Evolutionary conservation across 2,888 invertebrate genomes (phyloP), one percentile per base, ranked within the genome.

Genomic region (Pomacea canaliculata): DNA sequence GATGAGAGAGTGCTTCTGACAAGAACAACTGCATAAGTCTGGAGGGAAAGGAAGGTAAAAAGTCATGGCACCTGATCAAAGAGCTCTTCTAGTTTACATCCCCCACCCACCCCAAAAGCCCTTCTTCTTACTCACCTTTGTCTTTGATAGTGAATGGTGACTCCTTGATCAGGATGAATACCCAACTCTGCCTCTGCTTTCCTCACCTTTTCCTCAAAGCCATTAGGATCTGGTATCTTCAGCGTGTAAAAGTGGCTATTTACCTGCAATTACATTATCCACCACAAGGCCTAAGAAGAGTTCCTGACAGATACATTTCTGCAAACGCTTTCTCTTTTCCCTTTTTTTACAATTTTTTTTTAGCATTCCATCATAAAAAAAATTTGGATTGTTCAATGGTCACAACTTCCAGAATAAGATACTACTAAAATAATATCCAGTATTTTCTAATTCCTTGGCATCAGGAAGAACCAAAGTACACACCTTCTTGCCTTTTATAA

Each of bases 161-260:
- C 94, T 46, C 95, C 90, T 71, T 91, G 88, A 92, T 94, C 96
- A 89, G 95, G 94, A 86, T 92, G 93, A 70, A 98, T 95, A 19
- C 96, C 96, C 63, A 98, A 92, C 63, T 93, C 93, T 74, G 93
- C 92, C 91, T 99, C 98, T 0, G 95, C 95, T 83, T 94, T 94
- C 56, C 98, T 93, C 51, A 99, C 91, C 91, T 97, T 97, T 85
- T 95, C 95, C 91, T 99, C 98, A 90, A 98, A 96, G 83, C 95
- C 94, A 74, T 79, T 72, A n/a, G 85, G 77, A 67, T 88, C 86
- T 37, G 82, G 79, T 49, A 85, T 83, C 76, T 85, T 85, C 77
- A 86, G 65, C 0, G 75, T 79, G 71, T 74, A 79, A 65, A 62
- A 74, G 9, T 65, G 37, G 18, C 49, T 70, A 56, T 76, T 70